These are phyloP conservation scores for Scomber scombrus DNA, from an alignment of 2,113 vertebrate species.

Conservation along the genomic window DNA sequence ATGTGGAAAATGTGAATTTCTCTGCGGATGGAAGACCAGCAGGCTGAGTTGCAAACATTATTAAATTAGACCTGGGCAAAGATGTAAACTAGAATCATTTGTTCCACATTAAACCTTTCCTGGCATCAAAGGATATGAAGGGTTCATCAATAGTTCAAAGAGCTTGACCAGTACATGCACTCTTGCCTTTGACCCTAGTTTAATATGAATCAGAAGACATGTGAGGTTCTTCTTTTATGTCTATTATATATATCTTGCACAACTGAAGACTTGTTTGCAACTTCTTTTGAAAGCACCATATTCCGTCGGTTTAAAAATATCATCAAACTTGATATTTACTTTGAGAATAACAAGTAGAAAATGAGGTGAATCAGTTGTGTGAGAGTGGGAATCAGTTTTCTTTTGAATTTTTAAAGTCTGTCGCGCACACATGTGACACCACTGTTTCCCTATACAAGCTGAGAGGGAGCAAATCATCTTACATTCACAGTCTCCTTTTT, in stretches of 20 bases:
- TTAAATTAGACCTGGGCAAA: constrained; percentile 40
- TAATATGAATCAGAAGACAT: background rate
- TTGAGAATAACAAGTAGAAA: background rate
- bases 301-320: background rate
- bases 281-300: background rate
- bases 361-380: background rate
- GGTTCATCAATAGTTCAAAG: constrained; percentile 39
- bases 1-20: constrained; percentile 31
- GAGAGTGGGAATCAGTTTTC: background rate
- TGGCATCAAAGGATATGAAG: constrained; percentile 33
- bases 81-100: constrained; percentile 55
- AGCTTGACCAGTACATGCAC: background rate
- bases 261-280: background rate
- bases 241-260: background rate
- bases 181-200: background rate
- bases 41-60: constrained; percentile 33
- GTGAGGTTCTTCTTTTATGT: background rate
- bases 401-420: background rate
- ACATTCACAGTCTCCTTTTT: background rate
- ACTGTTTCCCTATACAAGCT: background rate
- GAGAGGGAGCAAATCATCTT: constrained; percentile 6
- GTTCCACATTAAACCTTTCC: constrained; percentile 45
- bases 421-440: background rate
- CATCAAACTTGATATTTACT: background rate
- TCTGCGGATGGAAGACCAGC: background rate